Evolutionary conservation across 2,888 invertebrate species (phyloP).

Genomic region (Rosalia funebris): DNA sequence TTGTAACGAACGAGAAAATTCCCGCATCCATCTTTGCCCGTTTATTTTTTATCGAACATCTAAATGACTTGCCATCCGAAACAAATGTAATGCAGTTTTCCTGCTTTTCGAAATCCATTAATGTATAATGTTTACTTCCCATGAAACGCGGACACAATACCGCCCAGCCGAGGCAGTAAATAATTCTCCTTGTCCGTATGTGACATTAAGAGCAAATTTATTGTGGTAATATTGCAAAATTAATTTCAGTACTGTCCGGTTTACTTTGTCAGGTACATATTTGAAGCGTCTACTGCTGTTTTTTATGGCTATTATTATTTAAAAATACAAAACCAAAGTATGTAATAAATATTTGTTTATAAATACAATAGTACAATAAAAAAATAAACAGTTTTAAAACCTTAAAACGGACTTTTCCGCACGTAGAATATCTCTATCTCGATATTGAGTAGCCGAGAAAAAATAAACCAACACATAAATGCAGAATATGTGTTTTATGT

Average conservation of each 20-base stretch:
- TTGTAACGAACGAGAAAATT: neutral
- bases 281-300: too few relatives aligned
- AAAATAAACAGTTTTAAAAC: too few relatives aligned
- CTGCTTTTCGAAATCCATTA: slow-evolving; percentile 4
- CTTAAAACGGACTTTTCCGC: too few relatives aligned
- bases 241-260: slow-evolving; percentile 11
- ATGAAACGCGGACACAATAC: slow-evolving; percentile 26
- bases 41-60: neutral
- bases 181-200: slow-evolving; percentile 27
- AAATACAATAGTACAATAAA: too few relatives aligned
- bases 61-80: slow-evolving; percentile 15
- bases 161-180: slow-evolving; percentile 35
- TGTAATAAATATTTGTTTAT: too few relatives aligned
- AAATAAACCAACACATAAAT: too few relatives aligned
- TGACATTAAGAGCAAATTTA: slow-evolving; percentile 30
- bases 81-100: slow-evolving; percentile 15
- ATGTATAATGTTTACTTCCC: slow-evolving; percentile 1
- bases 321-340: too few relatives aligned
- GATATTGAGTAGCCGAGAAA: too few relatives aligned
- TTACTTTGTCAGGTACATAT: slow-evolving; percentile 5
- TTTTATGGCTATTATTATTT: too few relatives aligned
- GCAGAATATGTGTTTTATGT: too few relatives aligned
- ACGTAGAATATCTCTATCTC: too few relatives aligned
- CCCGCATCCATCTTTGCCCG: neutral
- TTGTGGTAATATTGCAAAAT: slow-evolving; percentile 26